Conservation (phyloP, 2,888 invertebrate species). For the Eristalis intricaria region DNA sequence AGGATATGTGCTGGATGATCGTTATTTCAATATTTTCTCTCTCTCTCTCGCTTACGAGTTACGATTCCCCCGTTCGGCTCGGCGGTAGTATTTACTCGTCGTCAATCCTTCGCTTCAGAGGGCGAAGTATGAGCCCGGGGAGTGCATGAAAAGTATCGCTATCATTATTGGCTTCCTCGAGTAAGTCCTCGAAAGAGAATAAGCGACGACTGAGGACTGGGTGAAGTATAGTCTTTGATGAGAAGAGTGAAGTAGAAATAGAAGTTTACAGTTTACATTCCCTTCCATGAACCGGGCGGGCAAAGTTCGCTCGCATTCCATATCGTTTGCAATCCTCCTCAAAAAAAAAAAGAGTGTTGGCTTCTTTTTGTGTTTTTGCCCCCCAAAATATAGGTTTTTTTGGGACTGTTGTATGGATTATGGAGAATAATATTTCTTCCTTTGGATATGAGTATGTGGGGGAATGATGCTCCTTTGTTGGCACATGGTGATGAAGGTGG, state of each 20-base stretch:
- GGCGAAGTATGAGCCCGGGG: not conserved
- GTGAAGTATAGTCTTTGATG: slow-evolving; percentile 55
- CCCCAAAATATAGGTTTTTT: not conserved
- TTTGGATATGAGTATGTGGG: not conserved
- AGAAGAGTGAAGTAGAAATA: slow-evolving; percentile 9
- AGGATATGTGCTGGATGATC: slow-evolving; percentile 21
- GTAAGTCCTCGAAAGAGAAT: slow-evolving; percentile 32
- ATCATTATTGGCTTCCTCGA: slow-evolving; percentile 71
- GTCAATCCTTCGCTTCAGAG: not conserved
- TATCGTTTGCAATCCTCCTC: slow-evolving; percentile 45
- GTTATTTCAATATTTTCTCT: slow-evolving; percentile 12
- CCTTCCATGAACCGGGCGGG: not conserved
- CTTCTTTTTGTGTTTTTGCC: slow-evolving; percentile 17
- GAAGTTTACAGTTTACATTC: slow-evolving; percentile 36
- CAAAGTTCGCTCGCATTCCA: slow-evolving; percentile 17
- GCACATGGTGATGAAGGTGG: not conserved
- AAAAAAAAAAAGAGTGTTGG: slow-evolving; percentile 21
- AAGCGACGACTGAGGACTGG: slow-evolving; percentile 2
- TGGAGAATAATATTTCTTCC: slow-evolving; percentile 56
- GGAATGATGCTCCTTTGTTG: not conserved
- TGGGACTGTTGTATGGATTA: slow-evolving; percentile 36
- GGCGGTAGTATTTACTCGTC: slow-evolving; percentile 53
- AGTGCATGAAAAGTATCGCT: slow-evolving; percentile 61
- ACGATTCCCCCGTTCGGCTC: slow-evolving; percentile 22
- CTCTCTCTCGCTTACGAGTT: not conserved